phyloP scores from a whole-genome alignment of 2,113 vertebrate species.

The Bos javanicus region DNA sequence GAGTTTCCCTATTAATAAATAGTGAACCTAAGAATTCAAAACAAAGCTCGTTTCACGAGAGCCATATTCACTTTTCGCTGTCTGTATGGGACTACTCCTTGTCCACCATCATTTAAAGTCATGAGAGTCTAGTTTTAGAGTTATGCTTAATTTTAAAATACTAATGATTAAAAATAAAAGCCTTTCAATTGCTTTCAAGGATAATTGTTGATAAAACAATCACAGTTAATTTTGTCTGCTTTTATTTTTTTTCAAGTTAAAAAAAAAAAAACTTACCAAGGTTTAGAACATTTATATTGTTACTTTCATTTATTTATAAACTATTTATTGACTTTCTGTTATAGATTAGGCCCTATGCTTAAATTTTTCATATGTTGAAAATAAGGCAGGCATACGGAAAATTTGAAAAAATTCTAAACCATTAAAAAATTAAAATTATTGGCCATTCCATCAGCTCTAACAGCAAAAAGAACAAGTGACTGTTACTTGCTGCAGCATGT shows the following conservation, averaged over 20 bases:
- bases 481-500: accelerated
- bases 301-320: not conserved
- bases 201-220: not conserved
- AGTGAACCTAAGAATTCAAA: not conserved
- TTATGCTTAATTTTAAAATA: not conserved
- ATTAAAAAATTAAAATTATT: not conserved
- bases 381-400: not conserved
- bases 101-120: not conserved
- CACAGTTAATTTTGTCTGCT: not conserved
- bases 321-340: not conserved
- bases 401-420: not conserved
- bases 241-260: not conserved
- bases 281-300: not conserved
- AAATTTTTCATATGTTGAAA: not conserved
- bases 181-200: not conserved
- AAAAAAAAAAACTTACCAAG: not conserved
- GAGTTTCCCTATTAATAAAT: not conserved
- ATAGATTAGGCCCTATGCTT: not conserved
- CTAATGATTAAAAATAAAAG: not conserved
- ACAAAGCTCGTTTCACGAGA: not conserved
- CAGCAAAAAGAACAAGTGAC: not conserved
- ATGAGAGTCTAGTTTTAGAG: not conserved
- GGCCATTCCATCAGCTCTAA: not conserved
- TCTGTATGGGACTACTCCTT: not conserved
- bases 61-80: accelerated